Evolutionary conservation across 2,113 vertebrate species (phyloP), one percentile per base, ranked within the genome.

Genomic region (Microcebus ravelobensis): DNA sequence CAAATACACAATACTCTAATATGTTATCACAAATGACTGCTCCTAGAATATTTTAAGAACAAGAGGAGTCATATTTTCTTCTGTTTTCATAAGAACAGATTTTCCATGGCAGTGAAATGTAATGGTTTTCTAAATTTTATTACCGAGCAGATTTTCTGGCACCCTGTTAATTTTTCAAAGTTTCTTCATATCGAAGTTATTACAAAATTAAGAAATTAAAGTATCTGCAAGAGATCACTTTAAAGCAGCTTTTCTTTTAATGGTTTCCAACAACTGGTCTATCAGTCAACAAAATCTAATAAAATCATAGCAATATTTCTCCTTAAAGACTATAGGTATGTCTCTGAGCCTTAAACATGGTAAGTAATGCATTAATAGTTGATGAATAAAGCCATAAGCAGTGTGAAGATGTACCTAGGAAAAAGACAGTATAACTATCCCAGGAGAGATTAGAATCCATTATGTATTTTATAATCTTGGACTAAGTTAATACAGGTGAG

Each of bases 131-230:
- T 83, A 94, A 91, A 85, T 94, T 77, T 91, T 90, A 91, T 91
- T 94, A 39, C 39, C 57, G 73, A 86, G 15, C 42, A 93, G 27
- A 86, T 76, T 61, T 89, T 48, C 29, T 71, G 39, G 48, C 36
- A 77, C 17, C 12, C 8, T 95, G 52, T 84, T 82, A 48, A 79
- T 63, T 96, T 91, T 91, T 65, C 82, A 96, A 74, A 92, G 57
- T 94, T 23, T 93, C 17, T 8, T 80, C 27, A 36, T 59, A n/a
- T 42, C 81, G 55, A 90, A 74, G 86, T 59, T 59, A 89, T 93
- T 84, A 76, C 17, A 95, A 73, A 90, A 59, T 88, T 81, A 79
- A 87, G 68, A 79, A 93, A 92, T 76, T 93, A 82, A 96, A 86
- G 25, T 50, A 70, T 57, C 20, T 50, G 13, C 11, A 67, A 81